Evolutionary conservation across 2,888 invertebrate genomes (phyloP).

Genomic region (Ptilodon capucinus): DNA sequence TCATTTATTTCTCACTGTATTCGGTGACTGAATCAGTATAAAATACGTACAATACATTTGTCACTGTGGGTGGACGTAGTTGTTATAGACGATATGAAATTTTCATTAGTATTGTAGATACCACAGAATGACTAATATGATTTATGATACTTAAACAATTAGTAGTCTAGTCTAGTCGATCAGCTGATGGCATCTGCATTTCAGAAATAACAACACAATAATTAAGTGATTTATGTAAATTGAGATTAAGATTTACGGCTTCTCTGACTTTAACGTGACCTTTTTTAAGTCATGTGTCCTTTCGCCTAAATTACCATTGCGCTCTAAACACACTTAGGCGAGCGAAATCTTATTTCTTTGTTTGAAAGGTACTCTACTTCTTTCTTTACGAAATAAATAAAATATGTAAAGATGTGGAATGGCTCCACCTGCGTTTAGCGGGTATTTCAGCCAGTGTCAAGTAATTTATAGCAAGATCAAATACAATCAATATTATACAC

Average conservation of each 20-base stretch:
- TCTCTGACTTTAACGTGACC: conserved; percentile 1
- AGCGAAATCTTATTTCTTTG: too few species aligned
- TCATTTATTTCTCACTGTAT: too few species aligned
- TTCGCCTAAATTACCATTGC: neutral
- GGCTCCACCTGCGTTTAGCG: too few species aligned
- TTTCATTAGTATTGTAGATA: neutral
- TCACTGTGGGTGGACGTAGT: neutral
- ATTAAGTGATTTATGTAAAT: neutral
- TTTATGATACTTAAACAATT: neutral
- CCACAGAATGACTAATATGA: neutral
- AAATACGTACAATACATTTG: neutral
- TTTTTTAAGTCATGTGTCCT: conserved; percentile 12
- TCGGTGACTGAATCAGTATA: too few species aligned
- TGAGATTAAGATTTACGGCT: neutral
- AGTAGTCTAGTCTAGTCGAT: neutral
- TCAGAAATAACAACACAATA: neutral
- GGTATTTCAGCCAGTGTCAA: too few species aligned
- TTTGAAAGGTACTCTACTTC: too few species aligned
- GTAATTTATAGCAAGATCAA: too few species aligned
- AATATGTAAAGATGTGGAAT: too few species aligned
- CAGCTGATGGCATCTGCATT: neutral
- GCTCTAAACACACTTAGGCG: too few species aligned
- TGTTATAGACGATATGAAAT: neutral
- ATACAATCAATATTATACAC: too few species aligned
- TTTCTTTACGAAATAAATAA: too few species aligned